phyloP scores from a whole-genome alignment of 2,888 invertebrate species.

The Therioaphis trifolii region DNA sequence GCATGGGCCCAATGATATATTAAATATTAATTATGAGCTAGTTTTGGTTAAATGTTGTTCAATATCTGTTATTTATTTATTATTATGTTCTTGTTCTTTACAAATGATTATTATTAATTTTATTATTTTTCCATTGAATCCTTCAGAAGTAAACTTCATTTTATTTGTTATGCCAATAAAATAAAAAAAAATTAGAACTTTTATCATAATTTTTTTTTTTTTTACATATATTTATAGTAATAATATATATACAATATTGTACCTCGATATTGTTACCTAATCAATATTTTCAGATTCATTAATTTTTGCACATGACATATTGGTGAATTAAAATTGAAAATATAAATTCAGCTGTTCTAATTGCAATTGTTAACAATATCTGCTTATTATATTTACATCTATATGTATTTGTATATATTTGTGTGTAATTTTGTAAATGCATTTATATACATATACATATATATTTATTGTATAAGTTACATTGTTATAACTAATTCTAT shows the following conservation, averaged over 20 bases:
- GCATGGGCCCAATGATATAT: constrained; percentile 37
- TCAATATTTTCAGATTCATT: constrained; percentile 34
- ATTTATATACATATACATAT: neutral
- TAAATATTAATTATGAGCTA: constrained; percentile 52
- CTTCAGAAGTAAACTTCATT: constrained; percentile 40
- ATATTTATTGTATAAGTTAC: constrained; percentile 8
- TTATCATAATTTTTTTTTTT: constrained; percentile 36
- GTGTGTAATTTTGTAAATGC: neutral
- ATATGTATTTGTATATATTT: neutral
- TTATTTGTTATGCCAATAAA: constrained; percentile 55
- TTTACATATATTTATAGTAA: constrained; percentile 10
- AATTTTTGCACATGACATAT: constrained; percentile 39
- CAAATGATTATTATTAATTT: constrained; percentile 55
- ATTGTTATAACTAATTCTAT: constrained; percentile 45
- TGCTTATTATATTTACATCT: neutral
- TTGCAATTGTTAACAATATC: constrained; percentile 2
- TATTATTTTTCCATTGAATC: constrained; percentile 53
- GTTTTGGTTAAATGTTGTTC: constrained; percentile 60
- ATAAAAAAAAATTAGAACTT: constrained; percentile 45
- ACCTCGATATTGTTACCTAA: constrained; percentile 46
- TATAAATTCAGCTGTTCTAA: constrained; percentile 29
- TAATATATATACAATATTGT: constrained; percentile 45
- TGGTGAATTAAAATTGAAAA: constrained; percentile 26
- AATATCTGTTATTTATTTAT: constrained; percentile 62
- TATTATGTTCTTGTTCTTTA: constrained; percentile 61